Conservation (phyloP, 2,888 invertebrate genomes). For the Xanthia icteritia region DNA sequence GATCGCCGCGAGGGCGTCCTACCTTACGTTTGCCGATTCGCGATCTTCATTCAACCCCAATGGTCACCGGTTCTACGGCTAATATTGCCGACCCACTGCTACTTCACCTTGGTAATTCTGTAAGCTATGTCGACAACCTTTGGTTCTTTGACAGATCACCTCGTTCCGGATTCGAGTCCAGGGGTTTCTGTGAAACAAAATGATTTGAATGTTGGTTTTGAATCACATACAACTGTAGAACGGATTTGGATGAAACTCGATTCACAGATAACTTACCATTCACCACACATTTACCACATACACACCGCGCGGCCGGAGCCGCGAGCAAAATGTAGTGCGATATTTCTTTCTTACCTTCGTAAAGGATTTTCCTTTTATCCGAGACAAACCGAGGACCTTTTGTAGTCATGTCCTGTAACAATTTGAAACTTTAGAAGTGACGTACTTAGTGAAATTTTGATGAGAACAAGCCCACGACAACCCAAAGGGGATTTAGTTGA, state of each 20-base stretch:
- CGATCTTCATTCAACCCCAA: too few species aligned
- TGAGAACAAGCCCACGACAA: background rate
- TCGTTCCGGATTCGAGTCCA: too few species aligned
- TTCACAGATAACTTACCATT: background rate
- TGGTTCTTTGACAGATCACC: too few species aligned
- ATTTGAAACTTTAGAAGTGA: constrained; percentile 22
- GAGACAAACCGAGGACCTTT: constrained; percentile 19
- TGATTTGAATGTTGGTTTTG: background rate
- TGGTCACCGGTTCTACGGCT: too few species aligned
- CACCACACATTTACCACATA: too few species aligned
- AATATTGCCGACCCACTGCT: too few species aligned
- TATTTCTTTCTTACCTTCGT: background rate
- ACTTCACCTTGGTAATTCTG: too few species aligned
- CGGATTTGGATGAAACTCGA: background rate
- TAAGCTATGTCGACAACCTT: too few species aligned
- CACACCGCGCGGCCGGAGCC: too few species aligned
- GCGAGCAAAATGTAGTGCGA: too few species aligned
- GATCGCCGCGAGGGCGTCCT: too few species aligned
- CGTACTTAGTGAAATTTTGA: constrained; percentile 37
- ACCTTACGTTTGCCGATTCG: too few species aligned
- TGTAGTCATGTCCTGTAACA: constrained; percentile 22
- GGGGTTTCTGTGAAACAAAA: background rate
- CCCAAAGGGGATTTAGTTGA: background rate
- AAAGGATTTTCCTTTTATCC: constrained; percentile 19
- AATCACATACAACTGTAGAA: background rate